phyloP scores from a whole-genome alignment of 2,113 vertebrate genomes.

The Sus scrofa region T2T-Sscrofa CM000821.6:55565001-55565500 shows the following conservation, averaged over 20 bases:
- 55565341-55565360: background rate
- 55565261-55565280: background rate
- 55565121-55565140: background rate
- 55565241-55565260: background rate
- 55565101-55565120: conserved; percentile 23
- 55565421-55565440: background rate
- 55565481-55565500: background rate
- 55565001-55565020: background rate
- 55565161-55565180: background rate
- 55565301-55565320: background rate
- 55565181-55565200: background rate
- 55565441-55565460: conserved; percentile 14
- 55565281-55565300: background rate
- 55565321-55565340: too few species aligned
- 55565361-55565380: background rate
- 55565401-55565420: background rate
- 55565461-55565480: background rate
- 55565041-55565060: conserved; percentile 59
- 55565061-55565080: background rate
- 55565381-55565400: background rate
- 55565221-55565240: background rate
- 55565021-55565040: background rate
- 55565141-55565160: background rate
- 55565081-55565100: background rate
- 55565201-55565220: background rate